These are phyloP conservation scores for Actinopyga echinites DNA, from an alignment of 53 echinoderm and acorn worm genomes.

Conservation along the genomic window DNA sequence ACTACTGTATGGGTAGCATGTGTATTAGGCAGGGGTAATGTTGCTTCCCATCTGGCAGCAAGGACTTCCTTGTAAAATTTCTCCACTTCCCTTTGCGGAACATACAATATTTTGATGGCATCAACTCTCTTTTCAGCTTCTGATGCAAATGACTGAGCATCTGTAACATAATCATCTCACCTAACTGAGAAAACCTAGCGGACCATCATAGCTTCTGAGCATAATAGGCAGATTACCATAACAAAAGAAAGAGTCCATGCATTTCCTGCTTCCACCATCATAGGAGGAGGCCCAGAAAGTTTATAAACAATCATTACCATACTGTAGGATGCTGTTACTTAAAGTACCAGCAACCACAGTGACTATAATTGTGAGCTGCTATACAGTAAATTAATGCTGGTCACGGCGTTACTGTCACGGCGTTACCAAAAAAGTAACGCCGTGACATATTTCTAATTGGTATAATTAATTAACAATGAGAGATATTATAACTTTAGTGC, in stretches of 20 bases:
- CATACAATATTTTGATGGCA: neutral
- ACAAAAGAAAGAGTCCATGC: too few relatives aligned
- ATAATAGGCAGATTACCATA: too few relatives aligned
- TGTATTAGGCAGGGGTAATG: neutral
- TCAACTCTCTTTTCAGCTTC: neutral
- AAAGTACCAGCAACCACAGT: too few relatives aligned
- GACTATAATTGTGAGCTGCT: neutral
- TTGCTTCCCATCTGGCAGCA: neutral
- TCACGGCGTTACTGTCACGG: constrained; percentile 18
- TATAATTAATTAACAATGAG: constrained; percentile 3
- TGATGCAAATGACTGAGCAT: neutral
- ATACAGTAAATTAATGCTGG: neutral
- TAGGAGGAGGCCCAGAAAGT: too few relatives aligned
- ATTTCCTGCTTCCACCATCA: too few relatives aligned
- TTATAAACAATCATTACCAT: too few relatives aligned
- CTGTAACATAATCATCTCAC: neutral
- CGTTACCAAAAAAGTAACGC: constrained; percentile 18
- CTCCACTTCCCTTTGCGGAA: neutral
- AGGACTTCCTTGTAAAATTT: neutral
- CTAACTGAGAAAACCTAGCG: too few relatives aligned
- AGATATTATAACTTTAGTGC: neutral
- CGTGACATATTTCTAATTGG: neutral
- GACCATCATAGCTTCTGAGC: too few relatives aligned
- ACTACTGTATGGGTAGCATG: neutral
- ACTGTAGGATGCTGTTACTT: too few relatives aligned